phyloP scores from a whole-genome alignment of 2,888 invertebrate species.

The Dynastes tityus region DNA sequence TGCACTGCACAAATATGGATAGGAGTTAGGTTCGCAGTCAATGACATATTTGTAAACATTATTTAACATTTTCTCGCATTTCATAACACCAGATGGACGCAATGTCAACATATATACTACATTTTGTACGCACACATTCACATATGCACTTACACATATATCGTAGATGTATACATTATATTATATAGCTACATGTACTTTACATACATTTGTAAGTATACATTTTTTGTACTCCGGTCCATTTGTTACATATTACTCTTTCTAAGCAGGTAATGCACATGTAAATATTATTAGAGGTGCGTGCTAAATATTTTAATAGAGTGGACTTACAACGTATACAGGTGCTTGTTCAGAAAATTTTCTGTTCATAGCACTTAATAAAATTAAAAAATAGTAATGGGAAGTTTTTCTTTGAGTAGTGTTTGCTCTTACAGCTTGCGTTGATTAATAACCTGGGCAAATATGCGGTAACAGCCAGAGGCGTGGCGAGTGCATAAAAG shows the following conservation, averaged over 20 bases:
- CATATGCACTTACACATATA: too few relatives aligned
- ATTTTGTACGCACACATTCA: constrained; percentile 3
- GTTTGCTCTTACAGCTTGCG: too few relatives aligned
- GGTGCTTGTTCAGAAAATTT: neutral
- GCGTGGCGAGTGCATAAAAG: too few relatives aligned
- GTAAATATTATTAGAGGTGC: constrained; percentile 37
- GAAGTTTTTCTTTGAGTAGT: too few relatives aligned
- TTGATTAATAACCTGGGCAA: too few relatives aligned
- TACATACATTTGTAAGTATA: constrained; percentile 4
- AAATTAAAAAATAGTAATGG: neutral
- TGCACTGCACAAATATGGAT: constrained; percentile 40
- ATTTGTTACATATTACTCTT: constrained; percentile 39
- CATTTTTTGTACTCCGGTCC: neutral
- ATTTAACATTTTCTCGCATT: constrained; percentile 47
- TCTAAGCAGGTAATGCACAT: constrained; percentile 27
- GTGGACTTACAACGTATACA: neutral
- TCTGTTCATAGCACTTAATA: neutral
- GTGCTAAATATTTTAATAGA: constrained; percentile 36
- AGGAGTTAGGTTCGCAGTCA: constrained; percentile 46
- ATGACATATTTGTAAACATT: constrained; percentile 50
- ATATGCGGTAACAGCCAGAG: too few relatives aligned
- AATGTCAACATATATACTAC: constrained; percentile 39
- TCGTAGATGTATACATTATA: too few relatives aligned
- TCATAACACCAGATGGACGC: constrained; percentile 43
- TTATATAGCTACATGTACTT: neutral